Conservation (phyloP, 2,888 invertebrate genomes). For the Tenthredo mesomela region DNA sequence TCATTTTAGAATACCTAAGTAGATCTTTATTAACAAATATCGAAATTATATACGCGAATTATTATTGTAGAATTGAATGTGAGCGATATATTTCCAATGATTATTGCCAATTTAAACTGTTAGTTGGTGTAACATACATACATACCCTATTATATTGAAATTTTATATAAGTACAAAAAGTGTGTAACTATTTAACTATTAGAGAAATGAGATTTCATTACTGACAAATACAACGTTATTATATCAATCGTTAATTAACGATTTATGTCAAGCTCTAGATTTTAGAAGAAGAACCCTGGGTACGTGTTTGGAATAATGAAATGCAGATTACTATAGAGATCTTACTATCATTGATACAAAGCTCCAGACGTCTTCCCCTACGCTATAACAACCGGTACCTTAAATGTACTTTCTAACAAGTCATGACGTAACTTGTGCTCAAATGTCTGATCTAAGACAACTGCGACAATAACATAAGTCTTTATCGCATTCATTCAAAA, state of each 20-base stretch:
- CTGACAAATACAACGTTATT: conserved; percentile 3
- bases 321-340: conserved; percentile 16
- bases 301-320: not conserved
- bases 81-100: not conserved
- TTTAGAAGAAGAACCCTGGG: conserved; percentile 38
- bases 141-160: conserved; percentile 52
- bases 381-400: conserved; percentile 50
- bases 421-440: conserved; percentile 28
- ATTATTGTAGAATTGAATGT: not conserved
- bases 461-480: conserved; percentile 28
- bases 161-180: conserved; percentile 51
- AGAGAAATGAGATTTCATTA: conserved; percentile 50
- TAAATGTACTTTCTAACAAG: conserved; percentile 46
- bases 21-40: conserved; percentile 10
- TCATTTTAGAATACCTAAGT: conserved; percentile 13
- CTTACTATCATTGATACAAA: conserved; percentile 20
- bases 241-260: conserved; percentile 19
- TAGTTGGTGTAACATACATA: not conserved
- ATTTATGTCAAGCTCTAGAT: conserved; percentile 27
- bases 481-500: conserved; percentile 44
- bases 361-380: conserved; percentile 40
- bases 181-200: conserved; percentile 54
- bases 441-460: conserved; percentile 27
- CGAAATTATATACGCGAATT: conserved; percentile 5
- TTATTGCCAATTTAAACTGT: conserved; percentile 45